Evolutionary conservation across 2,113 vertebrate species (phyloP), one percentile per base, ranked within the genome.

Genomic region (Pseudorectes ferrugineus): DNA sequence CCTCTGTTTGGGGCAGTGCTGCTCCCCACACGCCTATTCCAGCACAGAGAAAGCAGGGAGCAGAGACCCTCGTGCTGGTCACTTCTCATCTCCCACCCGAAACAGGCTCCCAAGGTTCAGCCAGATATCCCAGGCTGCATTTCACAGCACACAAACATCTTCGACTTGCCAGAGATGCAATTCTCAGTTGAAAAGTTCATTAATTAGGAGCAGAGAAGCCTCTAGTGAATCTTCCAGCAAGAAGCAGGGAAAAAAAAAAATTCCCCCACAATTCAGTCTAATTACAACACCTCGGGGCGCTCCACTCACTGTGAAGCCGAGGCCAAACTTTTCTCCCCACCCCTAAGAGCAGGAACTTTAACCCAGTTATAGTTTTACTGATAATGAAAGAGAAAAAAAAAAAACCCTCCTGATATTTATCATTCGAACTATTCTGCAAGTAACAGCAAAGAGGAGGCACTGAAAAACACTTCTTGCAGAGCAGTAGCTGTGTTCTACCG

Each of bases 341-440:
- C 91, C 85, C 35, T n/a, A 40, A 33, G 75, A 93, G 67, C 46
- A 86, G 42, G 92, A 97, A 96, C 96, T 96, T 90, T 88, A 95
- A 95, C 92, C 88, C 81, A 95, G 62, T 89, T 92, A 75, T 0
- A 92, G 61, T 6, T 35, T 10, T 24, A 82, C 65, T 57, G 92
- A 93, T 94, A 93, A 65, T 20, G 26, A 29, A 46, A 36, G 9
- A 55, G 7, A 3, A 17, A 20, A 40, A 17, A 19, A 26, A 13
- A 55, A 31, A 12, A 6, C 6, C 26, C 26, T 24, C 23, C 28
- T 3, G 9, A 35, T 73, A 79, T 13, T 82, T 26, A 55, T 70
- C 29, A 15, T 65, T 73, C 45, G 31, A 85, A 63, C n/a, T 36
- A 6, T 15, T 42, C 62, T 5, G 4, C 38, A 26, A 85, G 40